Evolutionary conservation across 2,888 invertebrate genomes (phyloP), one percentile per base, ranked within the genome.

Genomic region (Chamaedrilus cognettii): DNA sequence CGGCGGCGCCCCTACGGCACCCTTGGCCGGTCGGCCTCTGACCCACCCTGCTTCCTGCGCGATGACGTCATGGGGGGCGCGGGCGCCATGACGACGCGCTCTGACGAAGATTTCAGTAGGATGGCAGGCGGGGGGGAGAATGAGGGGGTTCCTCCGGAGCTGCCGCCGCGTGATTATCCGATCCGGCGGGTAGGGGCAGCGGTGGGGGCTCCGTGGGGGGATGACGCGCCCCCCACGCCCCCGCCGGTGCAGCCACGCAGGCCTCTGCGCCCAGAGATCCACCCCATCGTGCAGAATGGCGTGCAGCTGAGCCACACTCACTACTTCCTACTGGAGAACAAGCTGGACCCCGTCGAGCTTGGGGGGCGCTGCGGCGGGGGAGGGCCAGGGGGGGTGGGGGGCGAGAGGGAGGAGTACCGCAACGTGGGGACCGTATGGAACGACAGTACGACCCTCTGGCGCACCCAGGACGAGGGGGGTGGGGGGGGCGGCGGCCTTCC

Each of bases 251-350:
- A 19, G 26, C 55, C 55, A 15, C 23, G 7, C 15, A 7, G 15
- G 28, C n/a, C n/a, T n/a, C n/a, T n/a, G n/a, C 11, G 26, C 11
- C 26, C 26, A 5, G 23, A 52, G 26, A 52, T 52, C 7, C 55
- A 52, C 26, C 55, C 55, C 5, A 52, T 52, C 26, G 7, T 52
- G 26, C 55, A 26, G 7, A 26, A 52, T 23, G 55, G 55, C 7
- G 26, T 19, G 7, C 11, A 52, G 26, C 15, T 52, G 7, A 52
- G 55, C 26, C 15, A 52, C 11, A 52, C 55, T 23, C 55, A 52
- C 26, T 52, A 52, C 26, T 52, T 52, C 26, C 26, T 52, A 7
- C 55, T 52, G 5, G 55, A 52, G 55, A 52, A 52, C 55, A 52
- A 26, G 55, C 55, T 7, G 5, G 55, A 19, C 26, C 7, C 55